A percentile compares a stretch with the other conserved stretches of the same genome.
These are phyloP conservation scores for Pentalonia nigronervosa DNA, from an alignment of 1,140 invertebrate genomes.

Conservation along the genomic window DNA sequence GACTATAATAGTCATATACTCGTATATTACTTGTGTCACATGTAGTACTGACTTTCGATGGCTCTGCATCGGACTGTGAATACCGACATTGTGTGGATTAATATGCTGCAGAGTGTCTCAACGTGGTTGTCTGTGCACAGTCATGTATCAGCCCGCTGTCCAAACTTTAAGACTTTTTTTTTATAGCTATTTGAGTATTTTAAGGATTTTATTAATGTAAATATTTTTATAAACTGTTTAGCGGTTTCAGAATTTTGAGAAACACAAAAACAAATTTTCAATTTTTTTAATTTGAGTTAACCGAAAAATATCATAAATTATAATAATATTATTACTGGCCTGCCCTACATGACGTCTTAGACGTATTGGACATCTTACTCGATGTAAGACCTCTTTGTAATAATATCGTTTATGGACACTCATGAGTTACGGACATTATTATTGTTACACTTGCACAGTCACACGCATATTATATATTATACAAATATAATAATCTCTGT, in stretches of 20 bases:
- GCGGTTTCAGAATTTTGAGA: neutral
- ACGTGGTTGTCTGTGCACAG: neutral
- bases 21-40: neutral
- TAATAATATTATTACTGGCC: neutral
- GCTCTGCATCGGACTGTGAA: neutral
- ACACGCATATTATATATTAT: too few relatives aligned
- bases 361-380: neutral
- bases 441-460: too few relatives aligned
- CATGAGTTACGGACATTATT: too few relatives aligned
- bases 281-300: neutral
- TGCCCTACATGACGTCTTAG: neutral
- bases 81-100: neutral
- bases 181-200: neutral
- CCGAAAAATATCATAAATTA: neutral
- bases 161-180: neutral
- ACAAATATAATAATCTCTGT: too few relatives aligned
- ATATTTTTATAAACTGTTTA: neutral
- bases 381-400: too few relatives aligned
- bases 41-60: neutral
- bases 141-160: neutral
- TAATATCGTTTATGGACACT: too few relatives aligned
- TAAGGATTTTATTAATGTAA: rapidly evolving
- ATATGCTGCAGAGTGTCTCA: neutral
- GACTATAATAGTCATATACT: neutral
- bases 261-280: neutral